A percentile compares a stretch with the other conserved stretches of the same genome.
Evolutionary conservation across 92 coral and sea anemone species (phyloP).

Genomic region (Nematostella vectensis): DNA sequence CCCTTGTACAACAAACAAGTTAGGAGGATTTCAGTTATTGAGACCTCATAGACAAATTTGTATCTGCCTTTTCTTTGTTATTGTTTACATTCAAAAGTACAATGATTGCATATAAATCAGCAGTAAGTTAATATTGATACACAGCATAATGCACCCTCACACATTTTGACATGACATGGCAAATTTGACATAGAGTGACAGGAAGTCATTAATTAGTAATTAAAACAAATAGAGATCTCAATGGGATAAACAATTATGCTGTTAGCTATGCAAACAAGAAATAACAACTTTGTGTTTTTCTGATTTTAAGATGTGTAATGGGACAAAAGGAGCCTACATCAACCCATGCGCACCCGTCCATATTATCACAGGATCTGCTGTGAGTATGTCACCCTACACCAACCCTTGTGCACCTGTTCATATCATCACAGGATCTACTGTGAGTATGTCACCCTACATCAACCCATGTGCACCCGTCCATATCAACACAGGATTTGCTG

Average conservation of each 20-base stretch:
- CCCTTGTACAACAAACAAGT: conserved; percentile 84
- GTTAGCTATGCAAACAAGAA: too few relatives aligned
- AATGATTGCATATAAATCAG: too few relatives aligned
- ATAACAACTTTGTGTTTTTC: too few relatives aligned
- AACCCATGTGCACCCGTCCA: conserved; percentile 98
- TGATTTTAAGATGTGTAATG: conserved; percentile 69
- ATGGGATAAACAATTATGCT: background rate
- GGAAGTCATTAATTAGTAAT: too few relatives aligned
- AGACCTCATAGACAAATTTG: too few relatives aligned
- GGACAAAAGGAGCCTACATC: conserved; percentile 79
- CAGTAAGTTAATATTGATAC: too few relatives aligned
- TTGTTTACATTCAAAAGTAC: too few relatives aligned
- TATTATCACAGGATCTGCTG: conserved; percentile 89
- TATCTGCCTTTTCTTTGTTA: too few relatives aligned
- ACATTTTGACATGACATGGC: too few relatives aligned
- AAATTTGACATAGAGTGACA: too few relatives aligned
- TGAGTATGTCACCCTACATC: conserved; percentile 77
- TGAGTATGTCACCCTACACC: conserved; percentile 55
- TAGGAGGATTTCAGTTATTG: background rate
- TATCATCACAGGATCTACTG: conserved; percentile 90
- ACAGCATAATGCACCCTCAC: too few relatives aligned
- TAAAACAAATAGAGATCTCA: too few relatives aligned
- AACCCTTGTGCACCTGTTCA: conserved; percentile 98
- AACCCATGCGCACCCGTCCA: conserved; percentile 98
- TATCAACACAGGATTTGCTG: conserved; percentile 87